Evolutionary conservation across 2,113 vertebrate species (phyloP).

Genomic region (Pseudorectes ferrugineus): DNA sequence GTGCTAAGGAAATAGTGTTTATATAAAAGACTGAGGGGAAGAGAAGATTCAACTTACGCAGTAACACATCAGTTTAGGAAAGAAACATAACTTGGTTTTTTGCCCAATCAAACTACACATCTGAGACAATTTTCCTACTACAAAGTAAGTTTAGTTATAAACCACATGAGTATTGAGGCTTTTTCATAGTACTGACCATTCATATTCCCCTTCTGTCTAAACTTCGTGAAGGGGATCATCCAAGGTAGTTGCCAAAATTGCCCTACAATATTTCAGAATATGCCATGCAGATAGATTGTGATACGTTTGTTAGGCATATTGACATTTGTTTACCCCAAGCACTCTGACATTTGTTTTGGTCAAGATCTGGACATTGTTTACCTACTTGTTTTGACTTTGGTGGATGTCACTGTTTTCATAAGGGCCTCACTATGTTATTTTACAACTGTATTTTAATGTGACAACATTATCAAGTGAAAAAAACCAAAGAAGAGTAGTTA

Average conservation of each 20-base stretch:
- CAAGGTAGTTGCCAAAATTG: not conserved
- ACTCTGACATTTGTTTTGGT: not conserved
- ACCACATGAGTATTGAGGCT: fast-evolving
- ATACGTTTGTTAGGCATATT: not conserved
- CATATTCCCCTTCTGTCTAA: fast-evolving
- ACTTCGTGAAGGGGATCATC: not conserved
- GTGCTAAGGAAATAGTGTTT: not conserved
- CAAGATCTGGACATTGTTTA: not conserved
- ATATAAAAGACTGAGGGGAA: not conserved
- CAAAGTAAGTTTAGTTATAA: not conserved
- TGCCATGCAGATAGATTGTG: fast-evolving
- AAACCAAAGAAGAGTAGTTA: not conserved
- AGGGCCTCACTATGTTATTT: not conserved
- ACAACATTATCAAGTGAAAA: not conserved
- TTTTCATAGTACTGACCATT: not conserved
- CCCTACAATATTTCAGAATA: not conserved
- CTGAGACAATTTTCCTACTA: not conserved
- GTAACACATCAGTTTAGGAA: not conserved
- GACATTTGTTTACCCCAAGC: not conserved
- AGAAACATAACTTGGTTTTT: not conserved
- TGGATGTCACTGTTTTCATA: not conserved
- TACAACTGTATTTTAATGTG: not conserved
- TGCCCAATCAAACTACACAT: not conserved
- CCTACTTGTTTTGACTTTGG: not conserved
- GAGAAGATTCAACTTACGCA: not conserved